Conservation (phyloP, 2,797 vertebrate species). For the Rhynchotus rufescens region DNA sequence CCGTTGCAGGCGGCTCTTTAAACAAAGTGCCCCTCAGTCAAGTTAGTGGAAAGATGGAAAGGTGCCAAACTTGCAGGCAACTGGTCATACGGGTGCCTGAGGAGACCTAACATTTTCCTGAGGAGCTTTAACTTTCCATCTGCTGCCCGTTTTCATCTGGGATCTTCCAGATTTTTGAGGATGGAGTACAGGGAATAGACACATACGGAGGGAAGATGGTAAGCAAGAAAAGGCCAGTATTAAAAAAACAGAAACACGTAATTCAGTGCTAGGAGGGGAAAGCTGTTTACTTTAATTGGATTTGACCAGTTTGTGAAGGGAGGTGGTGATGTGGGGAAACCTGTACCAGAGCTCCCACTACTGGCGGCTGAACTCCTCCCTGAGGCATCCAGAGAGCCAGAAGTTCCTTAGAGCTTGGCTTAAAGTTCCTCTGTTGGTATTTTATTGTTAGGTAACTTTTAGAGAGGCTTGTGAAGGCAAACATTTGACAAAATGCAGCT, state of each 20-base stretch:
- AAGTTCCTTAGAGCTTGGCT: neutral
- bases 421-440: neutral
- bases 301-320: neutral
- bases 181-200: neutral
- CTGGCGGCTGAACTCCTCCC: neutral
- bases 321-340: neutral
- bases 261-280: neutral
- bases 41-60: slow-evolving; percentile 36
- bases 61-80: slow-evolving; percentile 27
- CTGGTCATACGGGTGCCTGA: neutral
- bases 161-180: neutral
- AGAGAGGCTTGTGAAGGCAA: neutral
- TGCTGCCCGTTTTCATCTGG: fast-evolving
- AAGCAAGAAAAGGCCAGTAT: neutral
- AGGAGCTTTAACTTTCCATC: neutral
- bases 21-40: slow-evolving; percentile 36
- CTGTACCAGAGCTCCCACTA: slow-evolving; percentile 57
- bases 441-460: neutral
- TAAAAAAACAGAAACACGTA: neutral
- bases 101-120: slow-evolving; percentile 5
- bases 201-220: fast-evolving
- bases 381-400: neutral
- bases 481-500: neutral
- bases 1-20: slow-evolving; percentile 16
- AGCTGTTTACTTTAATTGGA: neutral